These are phyloP conservation scores for Pavo muticus DNA, from an alignment of 2,113 vertebrate genomes.

Conservation along the genomic window DNA sequence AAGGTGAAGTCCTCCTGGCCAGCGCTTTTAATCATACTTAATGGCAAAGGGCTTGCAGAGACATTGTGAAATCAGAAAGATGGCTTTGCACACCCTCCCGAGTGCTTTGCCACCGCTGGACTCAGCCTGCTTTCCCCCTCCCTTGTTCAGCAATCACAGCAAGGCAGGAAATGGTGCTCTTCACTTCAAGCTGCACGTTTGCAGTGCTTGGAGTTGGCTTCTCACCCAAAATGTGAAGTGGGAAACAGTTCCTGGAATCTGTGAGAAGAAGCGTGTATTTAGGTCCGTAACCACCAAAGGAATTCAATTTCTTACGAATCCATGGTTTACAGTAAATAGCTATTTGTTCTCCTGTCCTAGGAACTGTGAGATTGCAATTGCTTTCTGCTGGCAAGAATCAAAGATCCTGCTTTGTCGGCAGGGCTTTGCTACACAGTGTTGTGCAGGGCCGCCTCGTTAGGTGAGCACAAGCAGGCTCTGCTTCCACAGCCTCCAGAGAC, in stretches of 20 bases:
- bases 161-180: neutral
- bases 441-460: neutral
- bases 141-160: neutral
- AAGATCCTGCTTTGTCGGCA: slow-evolving; percentile 6
- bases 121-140: neutral
- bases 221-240: slow-evolving; percentile 3
- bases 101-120: neutral
- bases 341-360: slow-evolving; percentile 21
- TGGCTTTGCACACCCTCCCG: slow-evolving; percentile 19
- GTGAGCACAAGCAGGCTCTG: slow-evolving; percentile 12
- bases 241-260: neutral
- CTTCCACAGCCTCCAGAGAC: neutral
- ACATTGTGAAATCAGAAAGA: slow-evolving; percentile 58
- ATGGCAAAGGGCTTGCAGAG: slow-evolving; percentile 56
- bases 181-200: neutral
- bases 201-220: neutral
- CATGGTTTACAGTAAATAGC: neutral
- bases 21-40: slow-evolving; percentile 71
- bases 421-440: slow-evolving; percentile 1
- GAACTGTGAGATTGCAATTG: slow-evolving; percentile 37
- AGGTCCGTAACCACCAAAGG: neutral
- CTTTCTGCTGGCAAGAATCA: slow-evolving; percentile 43
- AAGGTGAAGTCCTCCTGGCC: slow-evolving; percentile 54
- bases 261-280: neutral
- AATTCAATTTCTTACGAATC: slow-evolving; percentile 32